Evolutionary conservation across 1,140 invertebrate genomes (phyloP), one percentile per base, ranked within the genome.

Genomic region (Aphaenogaster rudis): DNA sequence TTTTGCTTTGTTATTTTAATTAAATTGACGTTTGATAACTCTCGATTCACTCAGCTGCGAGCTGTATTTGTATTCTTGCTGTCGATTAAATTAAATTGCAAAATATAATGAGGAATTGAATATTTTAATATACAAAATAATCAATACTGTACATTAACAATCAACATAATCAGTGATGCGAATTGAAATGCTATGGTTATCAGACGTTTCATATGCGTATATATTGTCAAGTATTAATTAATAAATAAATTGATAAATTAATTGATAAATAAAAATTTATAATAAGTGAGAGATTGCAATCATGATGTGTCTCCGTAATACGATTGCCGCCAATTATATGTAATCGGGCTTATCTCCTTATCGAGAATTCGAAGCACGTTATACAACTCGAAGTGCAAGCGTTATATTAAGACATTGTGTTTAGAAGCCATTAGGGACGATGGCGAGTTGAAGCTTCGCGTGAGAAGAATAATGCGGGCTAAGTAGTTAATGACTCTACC

Each of bases 1-100:
- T 48, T 7, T 33, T 0, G 7, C 17, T 66, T 66, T 39, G 5
- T 64, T 7, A 67, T 39, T 67, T 67, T 69, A 80, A 80, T 67
- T 13, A 54, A n/a, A 42, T 39, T 67, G 21, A 50, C 28, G 21
- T 17, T 48, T 21, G 17, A 67, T 45, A 17, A 54, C 3, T 80
- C 11, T 50, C 21, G 21, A 17, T 54, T 39, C 21, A 9, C 9
- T 63, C 42, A 48, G 21, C 15, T 78, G 21, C 9, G 5, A 45
- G 17, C 15, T 45, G 28, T 0, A 28, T 28, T 28, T n/a, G 15
- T 8, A 6, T 8, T 67, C 48, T 54, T 52, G 17, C 59, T 39
- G 48, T 50, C 13, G 21, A 67, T 54, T 80, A 54, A 79, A 50
- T 79, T 64, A 48, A 80, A 80, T 69, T 28, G 13, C n/a, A 28